Evolutionary conservation across 53 echinoderm and acorn worm genomes (phyloP).

Genomic region (Luidia sarsii): DNA sequence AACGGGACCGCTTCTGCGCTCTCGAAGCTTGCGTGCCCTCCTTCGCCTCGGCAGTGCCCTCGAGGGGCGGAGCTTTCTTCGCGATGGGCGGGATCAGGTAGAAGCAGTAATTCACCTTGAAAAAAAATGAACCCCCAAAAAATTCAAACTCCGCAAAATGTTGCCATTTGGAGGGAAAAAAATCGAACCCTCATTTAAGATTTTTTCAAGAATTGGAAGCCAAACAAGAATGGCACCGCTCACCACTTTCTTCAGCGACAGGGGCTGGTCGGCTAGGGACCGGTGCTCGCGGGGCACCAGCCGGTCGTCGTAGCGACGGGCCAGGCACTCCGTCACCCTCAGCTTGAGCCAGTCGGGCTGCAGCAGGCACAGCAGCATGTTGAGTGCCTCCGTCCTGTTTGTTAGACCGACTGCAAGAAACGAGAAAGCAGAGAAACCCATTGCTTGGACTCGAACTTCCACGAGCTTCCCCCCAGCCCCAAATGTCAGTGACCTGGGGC

Average conservation of each 20-base stretch:
- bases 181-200: too few relatives aligned
- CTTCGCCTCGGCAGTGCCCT: too few relatives aligned
- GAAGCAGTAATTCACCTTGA: constrained; percentile 81
- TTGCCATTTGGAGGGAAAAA: too few relatives aligned
- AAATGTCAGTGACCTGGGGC: too few relatives aligned
- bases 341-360: constrained; percentile 79
- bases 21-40: too few relatives aligned
- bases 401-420: constrained; percentile 60
- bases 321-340: constrained; percentile 64
- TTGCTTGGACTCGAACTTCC: too few relatives aligned
- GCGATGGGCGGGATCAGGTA: constrained; percentile 65
- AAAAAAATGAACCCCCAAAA: not conserved
- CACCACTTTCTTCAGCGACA: constrained; percentile 82
- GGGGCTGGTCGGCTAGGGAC: constrained; percentile 29
- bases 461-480: too few relatives aligned
- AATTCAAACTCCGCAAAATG: too few relatives aligned
- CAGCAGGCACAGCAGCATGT: constrained; percentile 67
- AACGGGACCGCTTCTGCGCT: too few relatives aligned
- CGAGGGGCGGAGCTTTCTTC: too few relatives aligned
- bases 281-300: constrained; percentile 54
- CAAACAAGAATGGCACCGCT: too few relatives aligned
- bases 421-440: not conserved
- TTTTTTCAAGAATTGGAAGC: too few relatives aligned
- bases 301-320: constrained; percentile 62
- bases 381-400: constrained; percentile 43